Conservation (phyloP, 2,888 invertebrate genomes). For the Teleiodes luculella region DNA sequence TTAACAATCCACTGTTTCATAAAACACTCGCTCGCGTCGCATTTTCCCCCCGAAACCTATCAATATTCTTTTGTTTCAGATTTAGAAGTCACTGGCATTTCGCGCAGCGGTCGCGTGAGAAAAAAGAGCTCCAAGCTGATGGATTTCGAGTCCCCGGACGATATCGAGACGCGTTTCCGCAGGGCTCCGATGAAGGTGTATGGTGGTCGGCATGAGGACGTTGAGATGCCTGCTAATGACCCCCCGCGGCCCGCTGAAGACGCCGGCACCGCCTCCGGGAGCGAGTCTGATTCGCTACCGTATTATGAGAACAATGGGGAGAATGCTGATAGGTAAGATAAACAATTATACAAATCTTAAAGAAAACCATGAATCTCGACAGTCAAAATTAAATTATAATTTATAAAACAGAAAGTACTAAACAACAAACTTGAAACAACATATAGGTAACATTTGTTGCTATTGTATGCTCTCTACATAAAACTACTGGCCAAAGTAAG, state of each 20-base stretch:
- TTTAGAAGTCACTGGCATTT: constrained; percentile 91
- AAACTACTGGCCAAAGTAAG: too few species aligned
- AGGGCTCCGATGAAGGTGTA: constrained; percentile 59
- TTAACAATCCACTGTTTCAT: background rate
- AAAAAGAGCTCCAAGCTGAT: constrained; percentile 97
- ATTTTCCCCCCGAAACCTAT: background rate
- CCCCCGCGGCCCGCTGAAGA: constrained; percentile 48
- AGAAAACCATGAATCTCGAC: too few species aligned
- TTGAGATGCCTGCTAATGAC: constrained; percentile 25
- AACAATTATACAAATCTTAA: background rate
- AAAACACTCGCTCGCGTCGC: background rate
- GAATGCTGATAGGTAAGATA: constrained; percentile 59
- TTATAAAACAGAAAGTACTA: too few species aligned
- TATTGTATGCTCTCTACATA: too few species aligned
- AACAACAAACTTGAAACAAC: too few species aligned
- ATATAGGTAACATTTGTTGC: too few species aligned
- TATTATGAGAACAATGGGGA: constrained; percentile 68
- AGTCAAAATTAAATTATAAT: too few species aligned
- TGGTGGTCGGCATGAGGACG: constrained; percentile 21
- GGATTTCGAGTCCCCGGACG: constrained; percentile 95
- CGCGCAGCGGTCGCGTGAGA: constrained; percentile 92
- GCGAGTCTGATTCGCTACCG: constrained; percentile 53
- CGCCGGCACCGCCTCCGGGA: constrained; percentile 57
- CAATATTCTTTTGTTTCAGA: constrained; percentile 54
- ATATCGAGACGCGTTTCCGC: constrained; percentile 82